These are phyloP conservation scores for Aythya fuligula DNA, from an alignment of 2,797 vertebrate species.

Conservation along the genomic window DNA sequence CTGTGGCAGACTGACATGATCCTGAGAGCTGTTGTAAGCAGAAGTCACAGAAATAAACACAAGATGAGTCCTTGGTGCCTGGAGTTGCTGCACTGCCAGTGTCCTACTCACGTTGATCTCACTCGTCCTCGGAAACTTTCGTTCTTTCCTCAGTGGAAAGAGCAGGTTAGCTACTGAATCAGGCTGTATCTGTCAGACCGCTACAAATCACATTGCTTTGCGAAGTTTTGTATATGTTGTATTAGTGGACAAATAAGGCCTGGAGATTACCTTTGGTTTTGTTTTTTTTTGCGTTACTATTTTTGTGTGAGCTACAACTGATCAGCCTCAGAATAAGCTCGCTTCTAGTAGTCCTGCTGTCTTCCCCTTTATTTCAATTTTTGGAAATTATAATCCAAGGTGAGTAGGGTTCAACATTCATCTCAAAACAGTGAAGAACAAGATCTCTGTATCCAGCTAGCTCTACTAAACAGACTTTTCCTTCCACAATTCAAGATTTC, in stretches of 20 bases:
- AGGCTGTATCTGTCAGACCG: neutral
- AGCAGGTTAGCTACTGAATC: neutral
- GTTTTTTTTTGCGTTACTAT: neutral
- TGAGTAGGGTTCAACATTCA: neutral
- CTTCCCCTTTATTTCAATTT: neutral
- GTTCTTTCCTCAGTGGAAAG: neutral
- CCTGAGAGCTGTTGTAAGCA: neutral
- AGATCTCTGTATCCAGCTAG: neutral
- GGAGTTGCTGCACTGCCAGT: rapidly evolving
- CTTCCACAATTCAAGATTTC: neutral
- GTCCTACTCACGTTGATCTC: rapidly evolving
- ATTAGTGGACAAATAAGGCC: neutral
- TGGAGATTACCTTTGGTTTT: neutral
- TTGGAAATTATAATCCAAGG: neutral
- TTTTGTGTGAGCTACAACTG: neutral
- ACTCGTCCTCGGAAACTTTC: neutral
- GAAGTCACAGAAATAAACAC: rapidly evolving
- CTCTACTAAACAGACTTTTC: neutral
- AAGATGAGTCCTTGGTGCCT: neutral
- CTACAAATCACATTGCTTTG: neutral
- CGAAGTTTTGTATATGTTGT: too few species aligned
- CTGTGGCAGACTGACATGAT: neutral
- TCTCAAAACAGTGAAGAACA: neutral
- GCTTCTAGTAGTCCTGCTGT: neutral
- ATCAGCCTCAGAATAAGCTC: neutral